A percentile compares a stretch with the other conserved stretches of the same genome.
These are phyloP conservation scores for Chaitophorus viminalis DNA, from an alignment of 2,888 invertebrate species.

Conservation along the genomic window DNA sequence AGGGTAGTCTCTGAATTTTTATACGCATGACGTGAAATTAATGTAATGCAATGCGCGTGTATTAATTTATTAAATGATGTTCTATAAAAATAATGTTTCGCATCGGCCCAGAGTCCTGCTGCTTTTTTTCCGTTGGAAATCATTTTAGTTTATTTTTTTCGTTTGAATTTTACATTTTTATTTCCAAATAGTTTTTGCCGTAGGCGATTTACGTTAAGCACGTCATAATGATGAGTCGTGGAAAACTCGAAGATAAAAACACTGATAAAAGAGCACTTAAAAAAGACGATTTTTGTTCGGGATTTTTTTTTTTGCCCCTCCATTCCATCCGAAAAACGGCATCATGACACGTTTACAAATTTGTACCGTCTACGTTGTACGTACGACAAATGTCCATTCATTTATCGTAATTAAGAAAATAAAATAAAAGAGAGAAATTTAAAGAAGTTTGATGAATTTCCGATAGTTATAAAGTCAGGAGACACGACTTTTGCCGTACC, in stretches of 20 bases:
- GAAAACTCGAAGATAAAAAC: slow-evolving; percentile 33
- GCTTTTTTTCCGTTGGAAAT: neutral
- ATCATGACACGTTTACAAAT: slow-evolving; percentile 41
- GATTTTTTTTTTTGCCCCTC: slow-evolving; percentile 13
- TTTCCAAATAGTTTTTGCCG: slow-evolving; percentile 25
- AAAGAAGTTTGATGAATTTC: slow-evolving; percentile 1
- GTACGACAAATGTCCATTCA: slow-evolving; percentile 36
- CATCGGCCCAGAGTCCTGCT: neutral
- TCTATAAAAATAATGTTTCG: slow-evolving; percentile 9
- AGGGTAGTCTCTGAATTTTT: neutral
- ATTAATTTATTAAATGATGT: slow-evolving; percentile 17
- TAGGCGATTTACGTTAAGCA: slow-evolving; percentile 47
- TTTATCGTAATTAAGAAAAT: slow-evolving; percentile 35
- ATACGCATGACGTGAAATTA: neutral
- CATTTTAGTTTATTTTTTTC: neutral
- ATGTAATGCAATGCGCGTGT: neutral
- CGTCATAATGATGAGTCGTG: slow-evolving; percentile 43
- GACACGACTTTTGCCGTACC: neutral
- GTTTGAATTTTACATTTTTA: slow-evolving; percentile 34
- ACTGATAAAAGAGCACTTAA: slow-evolving; percentile 50
- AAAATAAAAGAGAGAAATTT: slow-evolving; percentile 17
- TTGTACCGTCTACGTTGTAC: slow-evolving; percentile 5
- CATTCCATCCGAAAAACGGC: slow-evolving; percentile 13
- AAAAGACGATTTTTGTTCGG: slow-evolving; percentile 20
- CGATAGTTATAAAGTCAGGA: slow-evolving; percentile 14